Evolutionary conservation across 2,797 vertebrate genomes (phyloP), one percentile per base, ranked within the genome.

Genomic region (Zalophus californianus): DNA sequence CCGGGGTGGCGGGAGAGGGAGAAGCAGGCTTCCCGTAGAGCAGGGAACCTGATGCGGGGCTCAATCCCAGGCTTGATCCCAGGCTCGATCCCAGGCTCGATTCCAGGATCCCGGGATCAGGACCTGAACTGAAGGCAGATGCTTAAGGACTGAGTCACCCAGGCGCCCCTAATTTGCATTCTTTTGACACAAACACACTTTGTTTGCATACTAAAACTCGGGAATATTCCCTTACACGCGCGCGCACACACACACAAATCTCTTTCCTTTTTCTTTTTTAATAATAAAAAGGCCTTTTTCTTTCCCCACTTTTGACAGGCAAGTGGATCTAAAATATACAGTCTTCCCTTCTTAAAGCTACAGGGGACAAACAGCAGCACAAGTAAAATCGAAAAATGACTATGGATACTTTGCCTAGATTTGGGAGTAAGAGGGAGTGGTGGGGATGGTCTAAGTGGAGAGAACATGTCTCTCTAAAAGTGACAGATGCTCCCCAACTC

Each of bases 251-350:
- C 60, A 62, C 25, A 56, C 82, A 29, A 82, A 50, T 50, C 8
- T 75, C n/a, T 64, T 23, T 32, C 38, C 32, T n/a, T 68, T 68
- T 73, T 48, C 35, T 58, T 56, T 80, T n/a, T 89, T 66, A 16
- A 96, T 60, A 96, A 96, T 72, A 20, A 88, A 97, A 91, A 58
- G 7, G 13, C 0, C 27, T 87, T 84, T 92, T 58, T 73, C 38
- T 62, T 86, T 86, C 52, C 58, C 25, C 32, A 70, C 48, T 64
- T 88, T 91, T 88, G 56, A 84, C 56, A 94, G 54, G 58, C 72
- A 90, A 87, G 50, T 21, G 44, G 54, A 79, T n/a, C 52, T 78
- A 29, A 83, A 95, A 88, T 52, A 70, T 32, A 58, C 2, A 13
- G 38, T 29, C 38, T 25, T 90, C 70, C 58, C 58, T 88, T 88